Conservation (phyloP, 1,140 invertebrate species). For the Hermatobates lingyangjiaoensis region DNA sequence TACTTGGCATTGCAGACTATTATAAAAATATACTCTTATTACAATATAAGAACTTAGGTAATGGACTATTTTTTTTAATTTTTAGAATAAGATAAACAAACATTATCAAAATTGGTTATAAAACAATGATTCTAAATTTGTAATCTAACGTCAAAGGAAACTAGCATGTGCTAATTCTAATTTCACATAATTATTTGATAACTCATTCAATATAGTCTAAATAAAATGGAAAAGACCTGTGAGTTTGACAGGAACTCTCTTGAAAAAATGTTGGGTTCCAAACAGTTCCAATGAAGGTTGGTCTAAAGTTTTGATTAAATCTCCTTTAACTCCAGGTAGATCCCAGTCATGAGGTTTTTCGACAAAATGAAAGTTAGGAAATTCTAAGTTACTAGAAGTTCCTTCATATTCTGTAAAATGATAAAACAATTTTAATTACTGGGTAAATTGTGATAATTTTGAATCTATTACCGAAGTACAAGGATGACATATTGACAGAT, state of each 20-base stretch:
- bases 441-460: neutral
- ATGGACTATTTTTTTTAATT: neutral
- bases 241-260: conserved; percentile 38
- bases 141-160: neutral
- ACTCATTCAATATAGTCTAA: neutral
- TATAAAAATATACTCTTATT: too few relatives aligned
- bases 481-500: neutral
- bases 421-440: neutral
- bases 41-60: neutral
- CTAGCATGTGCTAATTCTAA: neutral
- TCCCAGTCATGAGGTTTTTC: conserved; percentile 1
- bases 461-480: neutral
- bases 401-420: neutral
- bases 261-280: conserved; percentile 34
- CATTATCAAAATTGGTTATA: neutral
- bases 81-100: neutral
- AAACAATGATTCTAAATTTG: neutral
- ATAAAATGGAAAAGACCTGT: conserved; percentile 24
- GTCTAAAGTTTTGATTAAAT: conserved; percentile 16
- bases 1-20: too few relatives aligned
- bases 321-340: conserved; percentile 9
- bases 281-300: conserved; percentile 45
- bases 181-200: neutral
- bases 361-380: neutral
- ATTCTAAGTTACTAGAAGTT: neutral